Base-by-base conservation (phyloP, 2,113 vertebrate genomes). In the Pao palembangensis region DNA sequence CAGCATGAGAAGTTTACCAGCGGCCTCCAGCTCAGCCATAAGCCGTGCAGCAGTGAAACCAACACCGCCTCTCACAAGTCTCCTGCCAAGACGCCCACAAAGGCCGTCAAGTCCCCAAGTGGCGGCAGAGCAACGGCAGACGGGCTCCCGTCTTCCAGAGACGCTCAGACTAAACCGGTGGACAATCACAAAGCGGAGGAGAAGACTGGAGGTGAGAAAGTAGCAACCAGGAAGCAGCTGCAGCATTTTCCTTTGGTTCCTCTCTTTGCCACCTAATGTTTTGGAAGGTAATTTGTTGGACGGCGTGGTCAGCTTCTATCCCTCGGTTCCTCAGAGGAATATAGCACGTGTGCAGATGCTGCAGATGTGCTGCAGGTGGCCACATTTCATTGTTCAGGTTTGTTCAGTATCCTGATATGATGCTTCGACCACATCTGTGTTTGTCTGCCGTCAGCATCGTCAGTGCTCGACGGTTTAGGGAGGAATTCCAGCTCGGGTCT, bases 1-100 rank as follows among this genome's bases (percentile, higher is more conserved):
- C 77, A 99, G 97, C 97, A 99, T 86, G 97, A 99, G 81, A 99
- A 99, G 86, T 99, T 98, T 88, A 96, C 95, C 75, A 99, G 96
- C 70, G 95, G 97, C 63, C 91, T 98, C 60, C 95, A 99, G 15
- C 90, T 99, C 76, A 93, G 93, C 74, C 94, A 96, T 71, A 98
- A 95, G 79, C 90, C 91, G 28, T 87, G 91, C 64, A 90, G 88
- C 42, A 67, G 85, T 25, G 96, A 98, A 80, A 84, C 88, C 19
- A 71, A 83, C 48, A 42, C 67, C 4, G 15, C 69, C 20, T 44
- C 69, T 12, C 64, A 54, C 74, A 88, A 73, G 63, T 85, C 85
- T 44, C 80, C 85, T 28, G 12, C 52, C 21, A 89, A 85, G 71
- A 82, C 86, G 49, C 76, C 84, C 2, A 66, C 76, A 2, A 98